Evolutionary conservation across 2,888 invertebrate genomes (phyloP).

Genomic region (Mesorhabditis spiculigera): DNA sequence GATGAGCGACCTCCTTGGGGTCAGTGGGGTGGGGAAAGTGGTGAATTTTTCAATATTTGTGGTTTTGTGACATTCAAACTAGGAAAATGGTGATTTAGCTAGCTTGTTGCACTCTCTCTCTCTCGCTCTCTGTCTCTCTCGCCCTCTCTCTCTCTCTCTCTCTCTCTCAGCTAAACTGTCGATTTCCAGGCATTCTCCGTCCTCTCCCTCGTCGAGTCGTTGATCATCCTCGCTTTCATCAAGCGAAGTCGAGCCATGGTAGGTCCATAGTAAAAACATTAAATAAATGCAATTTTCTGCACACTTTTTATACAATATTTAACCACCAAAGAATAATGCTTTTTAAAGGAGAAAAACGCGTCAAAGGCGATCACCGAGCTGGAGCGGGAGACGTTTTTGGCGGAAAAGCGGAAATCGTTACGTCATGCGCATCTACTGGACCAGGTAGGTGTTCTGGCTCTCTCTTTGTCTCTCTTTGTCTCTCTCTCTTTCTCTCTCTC

Average conservation of each 20-base stretch:
- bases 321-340: too few relatives aligned
- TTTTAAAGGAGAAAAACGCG: constrained; percentile 43
- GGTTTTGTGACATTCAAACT: too few relatives aligned
- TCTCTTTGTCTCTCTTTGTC: not conserved
- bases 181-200: constrained; percentile 43
- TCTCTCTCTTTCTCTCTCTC: too few relatives aligned
- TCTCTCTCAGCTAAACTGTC: not conserved
- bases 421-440: constrained; percentile 48
- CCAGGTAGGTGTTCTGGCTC: constrained; percentile 21
- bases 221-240: constrained; percentile 50
- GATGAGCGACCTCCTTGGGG: too few relatives aligned
- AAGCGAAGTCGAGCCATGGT: constrained; percentile 50
- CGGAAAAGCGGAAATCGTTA: constrained; percentile 37
- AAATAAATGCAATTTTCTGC: too few relatives aligned
- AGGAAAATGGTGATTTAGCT: too few relatives aligned
- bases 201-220: constrained; percentile 50
- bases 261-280: too few relatives aligned
- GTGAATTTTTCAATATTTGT: too few relatives aligned
- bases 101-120: too few relatives aligned
- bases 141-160: too few relatives aligned
- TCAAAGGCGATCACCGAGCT: constrained; percentile 49
- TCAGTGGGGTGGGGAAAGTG: not conserved
- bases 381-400: constrained; percentile 30
- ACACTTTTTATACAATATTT: too few relatives aligned
- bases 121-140: too few relatives aligned